Evolutionary conservation across 2,113 vertebrate genomes (phyloP).

Genomic region (Cathartes aura): DNA sequence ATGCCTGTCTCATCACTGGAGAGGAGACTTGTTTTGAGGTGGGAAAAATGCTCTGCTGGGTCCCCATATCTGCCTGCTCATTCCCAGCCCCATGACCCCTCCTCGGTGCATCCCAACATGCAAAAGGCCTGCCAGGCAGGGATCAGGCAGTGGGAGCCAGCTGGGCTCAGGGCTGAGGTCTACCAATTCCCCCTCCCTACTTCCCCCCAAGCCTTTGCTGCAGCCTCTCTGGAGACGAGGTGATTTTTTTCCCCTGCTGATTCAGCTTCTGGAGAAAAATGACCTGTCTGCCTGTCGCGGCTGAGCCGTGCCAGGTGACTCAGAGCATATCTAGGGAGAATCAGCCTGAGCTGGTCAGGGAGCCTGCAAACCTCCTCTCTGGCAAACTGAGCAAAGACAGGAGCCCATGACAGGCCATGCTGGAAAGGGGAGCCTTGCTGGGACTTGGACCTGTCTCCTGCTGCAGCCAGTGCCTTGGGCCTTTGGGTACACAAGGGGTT

Average conservation of each 20-base stretch:
- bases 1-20: neutral
- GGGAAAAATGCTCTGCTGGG: neutral
- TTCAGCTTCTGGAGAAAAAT: conserved; percentile 45
- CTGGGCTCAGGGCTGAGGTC: neutral
- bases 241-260: conserved; percentile 12
- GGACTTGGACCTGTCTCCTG: neutral
- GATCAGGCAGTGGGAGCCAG: neutral
- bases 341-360: neutral
- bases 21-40: neutral
- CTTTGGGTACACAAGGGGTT: neutral
- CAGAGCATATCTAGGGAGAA: neutral
- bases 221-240: neutral
- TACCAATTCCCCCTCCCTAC: neutral
- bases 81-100: neutral
- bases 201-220: neutral
- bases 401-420: fast-evolving
- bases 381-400: neutral
- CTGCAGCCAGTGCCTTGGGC: neutral
- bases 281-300: neutral
- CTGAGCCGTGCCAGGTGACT: conserved; percentile 36
- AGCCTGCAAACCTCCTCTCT: neutral
- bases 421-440: neutral
- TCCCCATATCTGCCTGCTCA: too few relatives aligned
- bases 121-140: neutral
- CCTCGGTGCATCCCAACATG: neutral